Percentiles rank a stretch among this genome's conserved stretches.
Evolutionary conservation across 1,140 invertebrate genomes (phyloP).

Genomic region (Rhynchophorus ferrugineus): DNA sequence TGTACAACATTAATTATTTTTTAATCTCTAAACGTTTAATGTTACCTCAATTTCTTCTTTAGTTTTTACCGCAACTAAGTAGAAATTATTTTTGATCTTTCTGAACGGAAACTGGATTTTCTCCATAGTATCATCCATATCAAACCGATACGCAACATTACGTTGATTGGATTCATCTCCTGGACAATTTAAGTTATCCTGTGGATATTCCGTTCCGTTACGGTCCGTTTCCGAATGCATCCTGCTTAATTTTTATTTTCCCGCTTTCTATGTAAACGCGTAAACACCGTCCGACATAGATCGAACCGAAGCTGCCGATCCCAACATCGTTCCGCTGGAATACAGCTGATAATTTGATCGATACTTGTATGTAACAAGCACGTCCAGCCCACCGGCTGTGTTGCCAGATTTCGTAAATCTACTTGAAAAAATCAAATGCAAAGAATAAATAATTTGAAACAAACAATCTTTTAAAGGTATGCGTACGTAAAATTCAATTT

Average conservation of each 20-base stretch:
- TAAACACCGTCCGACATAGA: constrained; percentile 2
- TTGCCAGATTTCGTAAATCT: neutral
- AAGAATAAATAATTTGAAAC: too few relatives aligned
- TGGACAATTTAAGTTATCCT: neutral
- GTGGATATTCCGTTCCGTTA: neutral
- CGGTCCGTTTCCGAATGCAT: neutral
- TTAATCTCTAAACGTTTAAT: neutral
- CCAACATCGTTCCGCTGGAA: neutral
- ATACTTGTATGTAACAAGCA: constrained; percentile 6
- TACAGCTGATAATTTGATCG: neutral
- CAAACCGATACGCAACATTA: neutral
- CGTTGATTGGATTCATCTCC: neutral
- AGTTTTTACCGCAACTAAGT: constrained; percentile 5
- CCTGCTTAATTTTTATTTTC: neutral
- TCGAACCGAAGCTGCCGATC: neutral
- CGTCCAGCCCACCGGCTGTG: neutral
- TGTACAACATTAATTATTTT: neutral
- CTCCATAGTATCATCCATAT: constrained; percentile 8
- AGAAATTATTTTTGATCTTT: constrained; percentile 6
- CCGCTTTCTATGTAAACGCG: constrained; percentile 2
- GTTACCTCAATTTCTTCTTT: constrained; percentile 14
- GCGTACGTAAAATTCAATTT: too few relatives aligned
- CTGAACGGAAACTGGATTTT: constrained; percentile 2
- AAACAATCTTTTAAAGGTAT: too few relatives aligned
- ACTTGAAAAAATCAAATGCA: too few relatives aligned